Conservation (phyloP, 2,113 vertebrate species). For the Salvelinus sp. region DNA sequence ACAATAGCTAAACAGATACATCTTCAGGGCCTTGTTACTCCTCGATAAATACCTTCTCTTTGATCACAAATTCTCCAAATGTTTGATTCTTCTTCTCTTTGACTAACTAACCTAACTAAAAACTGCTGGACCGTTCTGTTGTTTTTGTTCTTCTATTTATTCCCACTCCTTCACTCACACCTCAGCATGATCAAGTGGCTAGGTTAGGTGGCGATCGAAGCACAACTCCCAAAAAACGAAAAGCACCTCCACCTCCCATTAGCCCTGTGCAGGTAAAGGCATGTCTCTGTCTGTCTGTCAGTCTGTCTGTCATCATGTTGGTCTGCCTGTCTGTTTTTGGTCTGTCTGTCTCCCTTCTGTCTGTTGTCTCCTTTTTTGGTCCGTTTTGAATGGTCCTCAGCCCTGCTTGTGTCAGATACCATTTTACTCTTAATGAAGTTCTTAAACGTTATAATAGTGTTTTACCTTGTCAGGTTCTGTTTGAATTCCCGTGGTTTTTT, state of each 20-base stretch:
- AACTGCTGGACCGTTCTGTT: conserved; percentile 12
- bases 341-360: too few species aligned
- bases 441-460: too few species aligned
- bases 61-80: too few species aligned
- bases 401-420: not conserved
- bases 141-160: conserved; percentile 19
- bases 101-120: too few species aligned
- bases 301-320: not conserved
- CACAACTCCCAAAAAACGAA: conserved; percentile 99
- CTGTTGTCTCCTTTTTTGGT: too few species aligned
- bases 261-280: conserved; percentile 68
- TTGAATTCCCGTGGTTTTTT: too few species aligned
- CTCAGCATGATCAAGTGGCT: conserved; percentile 95
- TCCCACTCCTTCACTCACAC: conserved; percentile 76
- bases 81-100: too few species aligned
- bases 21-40: too few species aligned
- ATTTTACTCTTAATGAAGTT: not conserved
- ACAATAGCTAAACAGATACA: too few species aligned
- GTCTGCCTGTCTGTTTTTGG: too few species aligned
- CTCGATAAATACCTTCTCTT: too few species aligned
- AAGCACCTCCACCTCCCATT: conserved; percentile 97
- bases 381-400: not conserved
- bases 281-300: not conserved
- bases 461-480: too few species aligned
- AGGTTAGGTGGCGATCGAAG: conserved; percentile 95